Percentiles rank a stretch among this genome's conserved stretches.
Evolutionary conservation across 1,140 invertebrate species (phyloP).

Genomic region (Charaxes varanes): DNA sequence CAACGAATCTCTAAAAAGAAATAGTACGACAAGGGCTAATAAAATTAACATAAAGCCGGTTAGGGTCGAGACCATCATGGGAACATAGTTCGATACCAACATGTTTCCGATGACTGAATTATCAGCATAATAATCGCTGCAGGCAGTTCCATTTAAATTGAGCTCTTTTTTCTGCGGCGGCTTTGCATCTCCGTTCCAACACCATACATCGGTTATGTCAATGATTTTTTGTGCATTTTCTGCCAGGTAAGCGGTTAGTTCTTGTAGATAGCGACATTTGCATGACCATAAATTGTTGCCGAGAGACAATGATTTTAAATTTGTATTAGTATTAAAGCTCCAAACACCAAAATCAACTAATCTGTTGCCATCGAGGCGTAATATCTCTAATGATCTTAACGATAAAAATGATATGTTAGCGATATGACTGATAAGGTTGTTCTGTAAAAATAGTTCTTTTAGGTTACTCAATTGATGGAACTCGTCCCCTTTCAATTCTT

Average conservation of each 20-base stretch:
- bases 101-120: conserved; percentile 88
- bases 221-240: conserved; percentile 87
- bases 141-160: conserved; percentile 87
- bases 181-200: conserved; percentile 84
- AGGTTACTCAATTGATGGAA: conserved; percentile 89
- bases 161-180: conserved; percentile 82
- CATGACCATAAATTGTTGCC: conserved; percentile 92
- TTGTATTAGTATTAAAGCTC: conserved; percentile 83
- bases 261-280: conserved; percentile 91
- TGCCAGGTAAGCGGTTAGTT: conserved; percentile 87
- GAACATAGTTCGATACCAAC: conserved; percentile 88
- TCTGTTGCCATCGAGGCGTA: conserved; percentile 89
- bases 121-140: conserved; percentile 88
- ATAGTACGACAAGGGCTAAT: conserved; percentile 82
- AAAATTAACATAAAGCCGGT: conserved; percentile 83
- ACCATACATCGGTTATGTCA: conserved; percentile 86
- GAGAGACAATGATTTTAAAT: conserved; percentile 82
- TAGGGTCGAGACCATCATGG: conserved; percentile 86
- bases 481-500: conserved; percentile 89
- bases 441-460: conserved; percentile 90
- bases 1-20: conserved; percentile 88
- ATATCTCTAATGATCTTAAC: conserved; percentile 84
- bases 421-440: conserved; percentile 87
- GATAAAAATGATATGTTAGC: conserved; percentile 87
- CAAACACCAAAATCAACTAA: conserved; percentile 88